Evolutionary conservation across 2,888 invertebrate genomes (phyloP), one percentile per base, ranked within the genome.

Genomic region (Nomada hirtipes): DNA sequence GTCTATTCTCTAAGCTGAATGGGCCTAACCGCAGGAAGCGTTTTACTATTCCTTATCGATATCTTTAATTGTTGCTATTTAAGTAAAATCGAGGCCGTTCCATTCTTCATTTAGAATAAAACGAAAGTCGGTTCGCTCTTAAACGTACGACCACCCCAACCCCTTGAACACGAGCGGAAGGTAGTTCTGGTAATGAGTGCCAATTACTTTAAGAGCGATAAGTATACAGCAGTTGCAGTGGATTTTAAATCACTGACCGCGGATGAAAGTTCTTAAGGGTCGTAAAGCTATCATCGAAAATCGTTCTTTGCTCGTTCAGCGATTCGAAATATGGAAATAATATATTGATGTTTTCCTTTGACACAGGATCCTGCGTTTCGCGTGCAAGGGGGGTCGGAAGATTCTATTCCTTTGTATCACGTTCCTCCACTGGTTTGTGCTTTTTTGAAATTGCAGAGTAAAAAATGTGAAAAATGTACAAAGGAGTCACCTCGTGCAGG

Each of bases 141-240:
- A 20, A 7, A 53, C n/a, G 11, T 47, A n/a, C 20, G 11, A n/a
- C n/a, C 13, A 44, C 20, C 36, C 55, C 23, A 9, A 26, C 20
- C 47, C 23, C 61, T 23, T 20, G 53, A 69, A 52, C 52, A 52
- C 50, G 44, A 44, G 71, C 47, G 79, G 78, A 74, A 82, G 73
- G 73, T 29, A 55, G 52, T 44, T 18, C 9, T 55, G 15, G 70
- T 86, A 85, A 83, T 55, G 75, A 86, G 69, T 57, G 26, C 50
- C 76, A 77, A 86, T 85, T 86, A 79, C 83, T 86, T 44, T 73
- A 75, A 86, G 65, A 86, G 79, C 69, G 79, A 76, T 79, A 83
- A 85, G 70, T 77, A 68, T 59, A 63, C 63, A 71, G 29, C 50
- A 53, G 29, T 86, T 47, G 73, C 15, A 76, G 57, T 59, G 55